A percentile compares a stretch with the other conserved stretches of the same genome.
phyloP scores from a whole-genome alignment of 2,113 vertebrate genomes.

The Alouatta palliata region DNA sequence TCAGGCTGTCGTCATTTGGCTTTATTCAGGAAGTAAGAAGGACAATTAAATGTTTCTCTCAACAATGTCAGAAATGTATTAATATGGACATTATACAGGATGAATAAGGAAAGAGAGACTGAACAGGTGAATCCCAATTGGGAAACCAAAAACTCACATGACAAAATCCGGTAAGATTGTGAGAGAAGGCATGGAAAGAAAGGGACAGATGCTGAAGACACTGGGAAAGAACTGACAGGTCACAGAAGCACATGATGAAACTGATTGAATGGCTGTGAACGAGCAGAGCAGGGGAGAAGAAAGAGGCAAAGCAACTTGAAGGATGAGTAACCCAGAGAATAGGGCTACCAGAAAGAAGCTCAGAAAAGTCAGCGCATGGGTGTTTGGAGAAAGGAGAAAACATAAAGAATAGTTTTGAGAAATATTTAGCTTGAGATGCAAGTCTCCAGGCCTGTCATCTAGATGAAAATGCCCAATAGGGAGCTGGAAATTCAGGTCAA shows the following conservation, averaged over 20 bases:
- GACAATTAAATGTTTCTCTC: neutral
- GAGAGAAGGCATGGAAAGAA: neutral
- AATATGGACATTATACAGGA: neutral
- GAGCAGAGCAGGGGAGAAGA: neutral
- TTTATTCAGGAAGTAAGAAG: neutral
- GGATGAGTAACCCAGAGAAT: neutral
- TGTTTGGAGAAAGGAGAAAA: neutral
- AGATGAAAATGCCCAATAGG: neutral
- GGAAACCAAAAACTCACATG: neutral
- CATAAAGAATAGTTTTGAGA: neutral
- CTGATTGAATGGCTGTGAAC: neutral
- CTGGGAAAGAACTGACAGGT: neutral
- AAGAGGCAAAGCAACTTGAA: neutral
- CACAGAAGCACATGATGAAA: neutral
- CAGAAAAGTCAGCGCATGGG: neutral
- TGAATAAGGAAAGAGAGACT: neutral
- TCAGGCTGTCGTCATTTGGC: neutral
- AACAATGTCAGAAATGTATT: neutral
- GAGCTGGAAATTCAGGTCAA: neutral
- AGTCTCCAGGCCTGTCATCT: neutral
- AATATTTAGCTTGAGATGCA: neutral
- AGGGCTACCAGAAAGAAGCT: neutral
- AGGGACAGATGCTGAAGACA: neutral
- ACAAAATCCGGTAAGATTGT: neutral
- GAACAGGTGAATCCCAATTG: neutral